Evolutionary conservation across 2,797 vertebrate species (phyloP).

Genomic region (Aeoliscus strigatus): DNA sequence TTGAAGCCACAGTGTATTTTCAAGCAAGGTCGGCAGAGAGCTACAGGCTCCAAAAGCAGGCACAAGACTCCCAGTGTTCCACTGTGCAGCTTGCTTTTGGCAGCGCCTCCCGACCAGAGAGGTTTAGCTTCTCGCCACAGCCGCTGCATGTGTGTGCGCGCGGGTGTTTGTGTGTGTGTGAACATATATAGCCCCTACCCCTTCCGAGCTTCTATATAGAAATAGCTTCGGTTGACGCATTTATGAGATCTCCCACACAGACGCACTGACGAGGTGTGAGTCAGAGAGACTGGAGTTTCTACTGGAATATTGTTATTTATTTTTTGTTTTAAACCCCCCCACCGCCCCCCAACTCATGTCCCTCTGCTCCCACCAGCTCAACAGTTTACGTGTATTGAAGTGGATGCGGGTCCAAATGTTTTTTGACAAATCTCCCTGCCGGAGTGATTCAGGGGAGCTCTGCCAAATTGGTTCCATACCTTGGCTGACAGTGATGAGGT

Average conservation of each 20-base stretch:
- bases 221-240: conserved; percentile 60
- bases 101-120: conserved; percentile 67
- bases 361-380: conserved; percentile 7
- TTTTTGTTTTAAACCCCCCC: conserved; percentile 51
- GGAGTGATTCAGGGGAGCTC: conserved; percentile 61
- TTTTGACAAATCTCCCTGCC: conserved; percentile 60
- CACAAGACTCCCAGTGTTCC: conserved; percentile 74
- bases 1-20: conserved; percentile 80
- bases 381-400: conserved; percentile 39
- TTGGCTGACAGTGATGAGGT: conserved; percentile 68
- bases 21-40: conserved; percentile 74
- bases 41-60: conserved; percentile 70
- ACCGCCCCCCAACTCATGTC: conserved; percentile 21
- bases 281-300: conserved; percentile 44
- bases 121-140: conserved; percentile 66
- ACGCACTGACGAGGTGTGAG: conserved; percentile 50
- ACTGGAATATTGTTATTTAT: conserved; percentile 47
- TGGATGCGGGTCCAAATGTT: conserved; percentile 62
- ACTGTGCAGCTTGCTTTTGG: conserved; percentile 72
- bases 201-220: conserved; percentile 48
- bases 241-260: conserved; percentile 64
- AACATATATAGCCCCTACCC: conserved; percentile 56
- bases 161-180: conserved; percentile 45
- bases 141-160: conserved; percentile 50
- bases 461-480: conserved; percentile 73